Evolutionary conservation across 2,888 invertebrate species (phyloP), one percentile per base, ranked within the genome.

Genomic region (Drosophila suboccidentalis): DNA sequence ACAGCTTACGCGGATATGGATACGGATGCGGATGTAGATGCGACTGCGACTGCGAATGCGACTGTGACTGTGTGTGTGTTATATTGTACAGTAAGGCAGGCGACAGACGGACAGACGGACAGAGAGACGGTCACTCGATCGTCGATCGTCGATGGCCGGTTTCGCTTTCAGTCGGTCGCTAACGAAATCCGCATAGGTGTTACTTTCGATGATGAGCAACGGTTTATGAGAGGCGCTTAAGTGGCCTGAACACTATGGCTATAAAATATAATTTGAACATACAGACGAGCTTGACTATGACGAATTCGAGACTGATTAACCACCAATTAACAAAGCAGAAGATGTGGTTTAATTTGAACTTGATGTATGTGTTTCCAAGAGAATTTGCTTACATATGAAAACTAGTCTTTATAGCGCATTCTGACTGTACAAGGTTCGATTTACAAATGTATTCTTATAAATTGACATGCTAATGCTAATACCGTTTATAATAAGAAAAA

Each of bases 121-220:
- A 15, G n/a, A 8, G 8, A 13, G 22, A 46, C n/a, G n/a, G n/a
- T n/a, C 38, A 5, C 36, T 36, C 13, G 38, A 38, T 4, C n/a
- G 36, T n/a, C 36, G 22, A 22, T 11, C 15, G 36, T 46, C 47
- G 38, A 15, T 10, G 36, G 47, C 34, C 43, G 53, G 55, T 58
- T 78, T 61, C 61, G 73, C 49, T 62, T 60, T 55, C 62, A 68
- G 60, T 50, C 34, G 34, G 60, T 44, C 34, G 34, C 57, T 22
- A 36, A 47, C 43, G 41, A 46, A 60, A 63, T 66, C 68, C 47
- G 59, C 62, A 36, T 49, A 55, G 54, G 49, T 51, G 60, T 51
- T 41, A 70, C 68, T 68, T 68, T 72, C 53, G 65, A 17, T 57
- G 58, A 39, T 57, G 49, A 58, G 63, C 44, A 62, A 55, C 55